Evolutionary conservation across 2,797 vertebrate genomes (phyloP), one percentile per base, ranked within the genome.

Genomic region (Pipistrellus nathusii): DNA sequence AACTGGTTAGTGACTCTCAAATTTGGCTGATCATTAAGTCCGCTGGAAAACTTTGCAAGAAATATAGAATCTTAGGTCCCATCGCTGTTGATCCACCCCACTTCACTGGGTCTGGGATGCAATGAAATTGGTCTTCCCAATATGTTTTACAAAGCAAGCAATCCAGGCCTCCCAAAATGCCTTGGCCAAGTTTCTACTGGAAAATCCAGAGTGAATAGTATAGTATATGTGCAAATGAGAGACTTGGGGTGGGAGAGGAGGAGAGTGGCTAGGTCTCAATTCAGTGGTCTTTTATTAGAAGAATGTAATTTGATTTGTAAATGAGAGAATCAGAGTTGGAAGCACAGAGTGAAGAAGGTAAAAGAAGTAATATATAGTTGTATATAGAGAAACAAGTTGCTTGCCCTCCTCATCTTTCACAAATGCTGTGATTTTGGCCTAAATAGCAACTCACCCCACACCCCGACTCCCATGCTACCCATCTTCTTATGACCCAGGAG

Each of bases 221-320:
- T 9, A 21, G 27, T 41, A 62, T n/a, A 30, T 76, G 76, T 77
- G 32, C 32, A 92, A 90, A 69, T 25, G 10, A 88, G 18, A 20
- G 30, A 57, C 2, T 4, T 0, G 4, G 2, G 3, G 46, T 64
- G 14, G 5, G 30, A 44, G 13, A 35, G 44, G 21, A 64, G 11
- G 71, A 53, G 35, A 35, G 0, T 13, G n/a, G 4, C 30, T 17
- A 44, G 35, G 4, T 53, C 18, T 90, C 72, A 94, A 72, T 82
- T 86, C 78, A 72, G 46, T 66, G 86, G 11, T 71, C 57, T 69
- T 86, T 25, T 44, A 76, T 89, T 57, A 73, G 27, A 80, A 91
- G 41, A 90, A 81, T 9, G n/a, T 69, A 48, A 57, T 71, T 32
- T 91, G 66, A 75, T 89, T 72, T 75, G 12, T 32, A 62, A 55